phyloP scores from a whole-genome alignment of 2,797 vertebrate genomes.

The Pseudomugil gertrudae region DNA sequence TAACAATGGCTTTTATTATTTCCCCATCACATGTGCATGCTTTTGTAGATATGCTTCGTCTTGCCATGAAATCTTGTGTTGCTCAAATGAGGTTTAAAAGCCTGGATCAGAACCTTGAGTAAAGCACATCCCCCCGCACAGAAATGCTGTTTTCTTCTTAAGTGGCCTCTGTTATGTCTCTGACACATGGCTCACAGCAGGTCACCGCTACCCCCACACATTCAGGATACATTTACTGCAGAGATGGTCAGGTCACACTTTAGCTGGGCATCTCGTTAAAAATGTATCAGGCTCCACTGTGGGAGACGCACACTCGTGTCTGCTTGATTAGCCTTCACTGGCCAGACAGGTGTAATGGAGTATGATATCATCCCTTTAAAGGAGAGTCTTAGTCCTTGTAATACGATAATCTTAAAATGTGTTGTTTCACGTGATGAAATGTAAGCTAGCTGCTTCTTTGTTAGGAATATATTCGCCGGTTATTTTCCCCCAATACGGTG shows the following conservation, averaged over 20 bases:
- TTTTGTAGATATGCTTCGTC: neutral
- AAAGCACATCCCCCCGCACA: neutral
- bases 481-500: neutral
- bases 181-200: constrained; percentile 67
- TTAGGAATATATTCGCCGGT: neutral
- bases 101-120: neutral
- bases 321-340: constrained; percentile 68
- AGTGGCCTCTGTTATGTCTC: constrained; percentile 42
- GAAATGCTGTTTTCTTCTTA: constrained; percentile 26
- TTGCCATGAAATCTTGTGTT: neutral
- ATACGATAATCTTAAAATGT: constrained; percentile 9
- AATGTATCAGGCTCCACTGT: constrained; percentile 67
- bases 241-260: constrained; percentile 49
- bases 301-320: constrained; percentile 64
- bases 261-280: constrained; percentile 70
- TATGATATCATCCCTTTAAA: constrained; percentile 49
- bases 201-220: constrained; percentile 47
- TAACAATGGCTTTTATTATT: neutral
- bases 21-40: neutral
- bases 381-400: constrained; percentile 20
- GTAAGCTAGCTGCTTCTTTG: neutral
- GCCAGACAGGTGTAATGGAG: constrained; percentile 59
- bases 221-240: constrained; percentile 63
- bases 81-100: neutral
- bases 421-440: neutral